phyloP scores from a whole-genome alignment of 2,888 invertebrate species.

The Torymus aiolomorphi region DNA sequence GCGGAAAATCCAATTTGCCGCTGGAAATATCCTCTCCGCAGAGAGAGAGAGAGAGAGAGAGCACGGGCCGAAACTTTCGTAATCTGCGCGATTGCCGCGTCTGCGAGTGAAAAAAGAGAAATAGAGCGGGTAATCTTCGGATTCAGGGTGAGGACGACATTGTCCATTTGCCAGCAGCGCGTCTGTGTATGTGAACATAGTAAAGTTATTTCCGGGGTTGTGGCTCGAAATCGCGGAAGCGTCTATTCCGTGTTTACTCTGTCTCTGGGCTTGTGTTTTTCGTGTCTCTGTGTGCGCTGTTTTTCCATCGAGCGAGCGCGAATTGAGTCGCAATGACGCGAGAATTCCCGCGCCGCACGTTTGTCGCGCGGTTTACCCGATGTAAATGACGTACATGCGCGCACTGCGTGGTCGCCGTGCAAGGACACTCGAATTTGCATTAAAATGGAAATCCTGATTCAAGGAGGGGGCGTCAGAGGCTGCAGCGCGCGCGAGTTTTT shows the following conservation, averaged over 20 bases:
- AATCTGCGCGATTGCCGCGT: slow-evolving; percentile 20
- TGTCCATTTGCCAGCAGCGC: too few species aligned
- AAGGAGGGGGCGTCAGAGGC: not conserved
- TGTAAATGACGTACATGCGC: slow-evolving; percentile 15
- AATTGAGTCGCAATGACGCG: not conserved
- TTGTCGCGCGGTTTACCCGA: not conserved
- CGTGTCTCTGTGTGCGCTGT: too few species aligned
- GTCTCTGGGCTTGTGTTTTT: too few species aligned
- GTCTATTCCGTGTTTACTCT: too few species aligned
- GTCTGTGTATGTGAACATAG: too few species aligned
- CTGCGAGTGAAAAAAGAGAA: not conserved
- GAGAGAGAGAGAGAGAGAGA: too few species aligned
- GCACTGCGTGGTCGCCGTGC: not conserved
- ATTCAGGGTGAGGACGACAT: slow-evolving; percentile 3
- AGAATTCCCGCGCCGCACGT: not conserved
- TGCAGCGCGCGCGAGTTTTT: too few species aligned
- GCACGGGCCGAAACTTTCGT: slow-evolving; percentile 3
- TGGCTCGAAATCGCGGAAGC: too few species aligned
- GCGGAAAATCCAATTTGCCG: slow-evolving; percentile 17
- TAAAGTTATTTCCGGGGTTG: too few species aligned
- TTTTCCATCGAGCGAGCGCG: too few species aligned
- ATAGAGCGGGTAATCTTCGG: slow-evolving; percentile 8
- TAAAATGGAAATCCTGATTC: slow-evolving; percentile 37
- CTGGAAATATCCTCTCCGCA: not conserved
- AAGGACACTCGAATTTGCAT: slow-evolving; percentile 26